These are phyloP conservation scores for Brienomyrus brachyistius DNA, from an alignment of 2,113 vertebrate genomes.

Conservation along the genomic window DNA sequence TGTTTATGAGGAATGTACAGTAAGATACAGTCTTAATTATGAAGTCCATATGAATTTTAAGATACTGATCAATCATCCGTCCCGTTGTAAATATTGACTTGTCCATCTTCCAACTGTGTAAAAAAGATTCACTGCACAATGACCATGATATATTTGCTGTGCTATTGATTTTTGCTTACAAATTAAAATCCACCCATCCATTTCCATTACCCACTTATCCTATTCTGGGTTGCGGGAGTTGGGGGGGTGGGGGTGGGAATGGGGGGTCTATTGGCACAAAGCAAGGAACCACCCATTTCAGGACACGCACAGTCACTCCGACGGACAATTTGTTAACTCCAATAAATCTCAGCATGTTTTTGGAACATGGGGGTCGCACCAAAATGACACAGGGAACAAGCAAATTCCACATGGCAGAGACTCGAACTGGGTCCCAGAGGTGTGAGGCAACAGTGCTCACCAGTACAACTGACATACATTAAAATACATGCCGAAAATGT, in stretches of 20 bases:
- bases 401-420: background rate
- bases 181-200: background rate
- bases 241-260: background rate
- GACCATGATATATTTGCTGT: background rate
- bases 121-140: background rate
- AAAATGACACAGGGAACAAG: background rate
- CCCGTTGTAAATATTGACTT: background rate
- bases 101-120: background rate
- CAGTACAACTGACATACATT: background rate
- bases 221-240: background rate
- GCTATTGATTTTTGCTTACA: background rate
- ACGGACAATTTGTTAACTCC: background rate
- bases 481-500: background rate
- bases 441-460: background rate
- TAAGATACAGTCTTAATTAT: constrained; percentile 18
- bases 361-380: background rate
- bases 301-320: background rate
- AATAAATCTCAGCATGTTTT: background rate
- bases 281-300: background rate
- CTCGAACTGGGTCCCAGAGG: background rate
- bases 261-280: background rate
- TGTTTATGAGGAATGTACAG: constrained; percentile 36
- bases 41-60: constrained; percentile 11
- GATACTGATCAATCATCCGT: constrained; percentile 16
- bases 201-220: background rate